phyloP scores from a whole-genome alignment of 2,113 vertebrate species.

The Gymnogyps californianus region DNA sequence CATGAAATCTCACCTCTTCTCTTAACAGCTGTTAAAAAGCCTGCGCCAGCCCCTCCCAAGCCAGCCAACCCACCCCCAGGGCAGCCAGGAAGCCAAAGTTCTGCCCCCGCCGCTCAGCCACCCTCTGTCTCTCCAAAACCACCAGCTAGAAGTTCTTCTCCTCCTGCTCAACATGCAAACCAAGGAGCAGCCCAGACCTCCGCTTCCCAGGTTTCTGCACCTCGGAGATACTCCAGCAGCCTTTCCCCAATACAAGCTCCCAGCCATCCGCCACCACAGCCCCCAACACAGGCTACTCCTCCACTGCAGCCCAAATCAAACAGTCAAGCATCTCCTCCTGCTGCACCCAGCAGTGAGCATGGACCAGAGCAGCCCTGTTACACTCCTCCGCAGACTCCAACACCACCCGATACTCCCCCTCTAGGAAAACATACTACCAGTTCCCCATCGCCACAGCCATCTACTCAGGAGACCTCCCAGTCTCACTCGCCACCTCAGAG shows the following conservation, averaged over 20 bases:
- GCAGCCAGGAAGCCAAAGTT: conserved; percentile 75
- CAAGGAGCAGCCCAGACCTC: conserved; percentile 47
- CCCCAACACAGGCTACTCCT: conserved; percentile 78
- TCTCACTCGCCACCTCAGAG: conserved; percentile 63
- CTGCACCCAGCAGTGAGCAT: conserved; percentile 42
- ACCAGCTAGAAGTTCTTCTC: conserved; percentile 70
- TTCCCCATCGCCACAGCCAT: not conserved
- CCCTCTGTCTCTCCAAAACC: conserved; percentile 80
- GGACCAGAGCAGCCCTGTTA: conserved; percentile 69
- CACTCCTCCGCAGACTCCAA: conserved; percentile 85
- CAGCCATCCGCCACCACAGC: conserved; percentile 91
- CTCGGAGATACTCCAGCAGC: conserved; percentile 85
- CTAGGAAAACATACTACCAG: conserved; percentile 51
- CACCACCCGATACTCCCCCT: conserved; percentile 88
- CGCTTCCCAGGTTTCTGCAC: conserved; percentile 69
- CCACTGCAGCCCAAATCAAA: conserved; percentile 47
- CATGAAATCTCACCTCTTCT: not conserved
- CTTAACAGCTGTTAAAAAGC: conserved; percentile 88
- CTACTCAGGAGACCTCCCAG: conserved; percentile 62
- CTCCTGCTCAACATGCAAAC: conserved; percentile 68
- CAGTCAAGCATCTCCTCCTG: not conserved
- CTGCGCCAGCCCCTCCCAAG: conserved; percentile 92
- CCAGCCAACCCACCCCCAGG: conserved; percentile 85
- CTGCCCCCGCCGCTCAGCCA: conserved; percentile 69
- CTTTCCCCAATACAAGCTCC: conserved; percentile 88